Evolutionary conservation across 2,113 vertebrate genomes (phyloP).

Genomic region (Siniperca chuatsi): DNA sequence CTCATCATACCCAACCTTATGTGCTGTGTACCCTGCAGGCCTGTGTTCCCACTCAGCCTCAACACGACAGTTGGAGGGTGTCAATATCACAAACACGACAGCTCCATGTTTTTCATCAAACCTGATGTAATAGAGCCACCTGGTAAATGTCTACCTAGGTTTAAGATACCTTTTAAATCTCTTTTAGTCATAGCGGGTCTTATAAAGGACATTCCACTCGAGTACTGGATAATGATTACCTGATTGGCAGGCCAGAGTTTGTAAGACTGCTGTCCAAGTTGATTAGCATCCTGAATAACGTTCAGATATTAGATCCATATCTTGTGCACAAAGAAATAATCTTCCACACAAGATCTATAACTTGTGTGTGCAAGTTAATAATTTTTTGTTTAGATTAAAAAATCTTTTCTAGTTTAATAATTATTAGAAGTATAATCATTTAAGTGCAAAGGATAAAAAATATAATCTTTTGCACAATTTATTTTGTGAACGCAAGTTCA

Average conservation of each 20-base stretch:
- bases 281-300: too few species aligned
- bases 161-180: conserved; percentile 44
- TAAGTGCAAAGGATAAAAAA: too few species aligned
- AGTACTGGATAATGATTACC: too few species aligned
- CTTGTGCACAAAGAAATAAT: not conserved
- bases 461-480: too few species aligned
- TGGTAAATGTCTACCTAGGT: conserved; percentile 35
- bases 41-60: not conserved
- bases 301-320: not conserved
- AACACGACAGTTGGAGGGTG: conserved; percentile 11
- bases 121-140: conserved; percentile 8
- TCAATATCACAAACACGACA: conserved; percentile 34
- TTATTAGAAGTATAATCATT: too few species aligned
- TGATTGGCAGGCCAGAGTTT: too few species aligned
- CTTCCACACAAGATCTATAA: not conserved
- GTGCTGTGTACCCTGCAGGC: conserved; percentile 15
- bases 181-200: conserved; percentile 43
- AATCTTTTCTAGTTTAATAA: too few species aligned
- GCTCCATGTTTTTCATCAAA: conserved; percentile 34
- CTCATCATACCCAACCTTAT: conserved; percentile 12
- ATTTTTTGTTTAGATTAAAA: too few species aligned
- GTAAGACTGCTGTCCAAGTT: too few species aligned
- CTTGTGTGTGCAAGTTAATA: not conserved
- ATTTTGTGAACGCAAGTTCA: too few species aligned
- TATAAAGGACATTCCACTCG: not conserved